Conservation (phyloP, 2,797 vertebrate species). For the Chelon auratus region DNA sequence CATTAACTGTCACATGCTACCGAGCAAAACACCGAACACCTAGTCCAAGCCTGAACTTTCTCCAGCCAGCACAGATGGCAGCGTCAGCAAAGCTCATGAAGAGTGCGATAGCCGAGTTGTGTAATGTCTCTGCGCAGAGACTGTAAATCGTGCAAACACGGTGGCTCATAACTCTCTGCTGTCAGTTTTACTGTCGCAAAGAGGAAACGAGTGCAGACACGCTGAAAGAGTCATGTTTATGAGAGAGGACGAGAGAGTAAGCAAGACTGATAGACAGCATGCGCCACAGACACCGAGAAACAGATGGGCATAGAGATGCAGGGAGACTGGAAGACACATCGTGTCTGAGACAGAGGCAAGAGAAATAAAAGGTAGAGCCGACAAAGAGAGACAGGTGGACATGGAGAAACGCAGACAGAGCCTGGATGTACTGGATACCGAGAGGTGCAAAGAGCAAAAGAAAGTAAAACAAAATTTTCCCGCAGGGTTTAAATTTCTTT, state of each 20-base stretch:
- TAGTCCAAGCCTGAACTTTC: slow-evolving; percentile 10
- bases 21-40: slow-evolving; percentile 9
- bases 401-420: slow-evolving; percentile 30
- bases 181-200: slow-evolving; percentile 51
- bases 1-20: slow-evolving; percentile 6
- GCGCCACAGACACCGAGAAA: slow-evolving; percentile 37
- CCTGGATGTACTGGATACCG: slow-evolving; percentile 3
- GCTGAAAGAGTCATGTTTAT: slow-evolving; percentile 51
- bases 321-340: slow-evolving; percentile 32
- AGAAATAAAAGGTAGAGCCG: slow-evolving; percentile 7
- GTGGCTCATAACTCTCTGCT: slow-evolving; percentile 41
- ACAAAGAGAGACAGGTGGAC: background rate
- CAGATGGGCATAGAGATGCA: slow-evolving; percentile 43
- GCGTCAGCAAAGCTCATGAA: slow-evolving; percentile 34
- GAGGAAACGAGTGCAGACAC: slow-evolving; percentile 41
- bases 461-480: slow-evolving; percentile 21
- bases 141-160: slow-evolving; percentile 33
- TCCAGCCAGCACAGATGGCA: slow-evolving; percentile 8
- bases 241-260: slow-evolving; percentile 41
- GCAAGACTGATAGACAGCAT: slow-evolving; percentile 41
- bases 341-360: slow-evolving; percentile 26
- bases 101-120: slow-evolving; percentile 27
- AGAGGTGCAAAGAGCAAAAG: slow-evolving; percentile 32
- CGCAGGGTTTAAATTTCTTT: slow-evolving; percentile 33
- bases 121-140: slow-evolving; percentile 27